Evolutionary conservation across 2,888 invertebrate genomes (phyloP).

Genomic region (Diarsia rubi): DNA sequence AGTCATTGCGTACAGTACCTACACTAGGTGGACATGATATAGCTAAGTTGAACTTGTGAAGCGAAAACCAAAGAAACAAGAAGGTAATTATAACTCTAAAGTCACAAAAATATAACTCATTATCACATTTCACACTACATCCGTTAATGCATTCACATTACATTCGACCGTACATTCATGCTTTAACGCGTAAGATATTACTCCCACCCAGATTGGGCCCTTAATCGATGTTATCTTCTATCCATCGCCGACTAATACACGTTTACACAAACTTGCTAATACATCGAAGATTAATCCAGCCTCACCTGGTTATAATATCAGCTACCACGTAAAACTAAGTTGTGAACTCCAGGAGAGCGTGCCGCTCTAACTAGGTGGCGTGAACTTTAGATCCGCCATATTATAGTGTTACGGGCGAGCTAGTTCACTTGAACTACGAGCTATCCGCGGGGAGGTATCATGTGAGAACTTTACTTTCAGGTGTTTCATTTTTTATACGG

Average conservation of each 20-base stretch:
- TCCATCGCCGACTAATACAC: neutral
- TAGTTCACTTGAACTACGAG: constrained; percentile 1
- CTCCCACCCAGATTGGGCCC: neutral
- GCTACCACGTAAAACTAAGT: constrained; percentile 26
- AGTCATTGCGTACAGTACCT: no score
- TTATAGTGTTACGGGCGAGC: constrained; percentile 30
- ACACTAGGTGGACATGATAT: neutral
- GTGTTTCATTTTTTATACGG: constrained; percentile 19
- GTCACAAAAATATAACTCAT: neutral
- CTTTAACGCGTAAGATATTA: neutral
- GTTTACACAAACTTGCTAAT: constrained; percentile 23
- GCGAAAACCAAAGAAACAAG: neutral
- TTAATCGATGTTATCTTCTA: neutral
- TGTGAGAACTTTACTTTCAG: constrained; percentile 28
- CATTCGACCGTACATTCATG: no score
- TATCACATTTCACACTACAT: neutral
- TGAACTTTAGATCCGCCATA: constrained; percentile 48
- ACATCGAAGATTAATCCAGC: constrained; percentile 26
- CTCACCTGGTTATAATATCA: constrained; percentile 26
- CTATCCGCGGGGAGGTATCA: neutral
- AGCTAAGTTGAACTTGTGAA: neutral
- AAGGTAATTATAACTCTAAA: neutral
- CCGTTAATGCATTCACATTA: neutral
- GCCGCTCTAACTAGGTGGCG: constrained; percentile 26
- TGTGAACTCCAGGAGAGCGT: constrained; percentile 14